phyloP scores from a whole-genome alignment of 2,113 vertebrate species.

The Amia ocellicauda region DNA sequence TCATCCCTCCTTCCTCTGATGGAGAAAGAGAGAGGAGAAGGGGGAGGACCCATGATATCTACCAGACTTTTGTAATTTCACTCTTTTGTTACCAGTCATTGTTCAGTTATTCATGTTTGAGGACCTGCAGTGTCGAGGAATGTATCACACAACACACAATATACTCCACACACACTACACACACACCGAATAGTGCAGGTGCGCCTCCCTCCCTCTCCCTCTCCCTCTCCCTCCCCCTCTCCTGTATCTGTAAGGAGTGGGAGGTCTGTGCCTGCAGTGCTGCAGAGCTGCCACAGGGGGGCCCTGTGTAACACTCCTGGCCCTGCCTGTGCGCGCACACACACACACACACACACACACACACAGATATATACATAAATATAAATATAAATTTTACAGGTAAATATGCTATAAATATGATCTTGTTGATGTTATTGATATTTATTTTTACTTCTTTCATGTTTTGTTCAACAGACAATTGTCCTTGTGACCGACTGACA shows the following conservation, averaged over 20 bases:
- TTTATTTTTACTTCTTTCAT: constrained; percentile 2
- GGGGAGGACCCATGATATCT: background rate
- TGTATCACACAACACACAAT: background rate
- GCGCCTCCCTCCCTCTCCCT: background rate
- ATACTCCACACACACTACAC: too few relatives aligned
- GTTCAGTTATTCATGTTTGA: too few relatives aligned
- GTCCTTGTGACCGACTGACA: constrained; percentile 5
- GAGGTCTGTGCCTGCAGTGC: too few relatives aligned
- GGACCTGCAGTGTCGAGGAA: background rate
- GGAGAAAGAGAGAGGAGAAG: background rate
- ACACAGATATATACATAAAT: background rate
- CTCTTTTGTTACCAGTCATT: too few relatives aligned
- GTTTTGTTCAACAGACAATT: constrained; percentile 1
- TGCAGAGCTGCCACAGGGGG: constrained; percentile 1
- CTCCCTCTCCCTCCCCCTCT: too few relatives aligned
- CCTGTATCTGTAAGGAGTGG: too few relatives aligned
- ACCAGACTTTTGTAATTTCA: constrained; percentile 5
- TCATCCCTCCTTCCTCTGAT: background rate
- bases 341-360: background rate
- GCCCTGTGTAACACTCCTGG: constrained; percentile 10
- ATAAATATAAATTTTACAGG: background rate
- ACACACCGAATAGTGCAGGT: constrained; percentile 1
- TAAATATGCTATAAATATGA: background rate
- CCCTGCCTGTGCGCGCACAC: constrained; percentile 1
- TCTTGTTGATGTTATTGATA: constrained; percentile 11